phyloP scores from a whole-genome alignment of 1,140 invertebrate genomes.

The Tigriopus japonicus region DNA sequence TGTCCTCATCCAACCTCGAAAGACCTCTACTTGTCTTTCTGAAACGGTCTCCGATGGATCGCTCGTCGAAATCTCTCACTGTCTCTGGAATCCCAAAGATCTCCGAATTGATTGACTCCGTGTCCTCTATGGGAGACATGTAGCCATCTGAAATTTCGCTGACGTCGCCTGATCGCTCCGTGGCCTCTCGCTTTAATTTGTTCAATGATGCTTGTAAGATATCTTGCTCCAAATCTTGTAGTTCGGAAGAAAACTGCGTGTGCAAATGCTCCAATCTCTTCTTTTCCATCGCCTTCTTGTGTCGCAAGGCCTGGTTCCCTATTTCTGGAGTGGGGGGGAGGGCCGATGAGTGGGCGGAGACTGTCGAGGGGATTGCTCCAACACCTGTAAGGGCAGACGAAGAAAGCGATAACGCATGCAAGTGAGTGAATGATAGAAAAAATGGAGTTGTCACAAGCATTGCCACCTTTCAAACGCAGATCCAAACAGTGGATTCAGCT shows the following conservation, averaged over 20 bases:
- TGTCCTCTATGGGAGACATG: not conserved
- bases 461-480: too few relatives aligned
- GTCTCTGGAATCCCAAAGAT: not conserved
- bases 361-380: too few relatives aligned
- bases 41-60: not conserved
- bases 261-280: too few relatives aligned
- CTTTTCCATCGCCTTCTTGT: too few relatives aligned
- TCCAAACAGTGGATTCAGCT: too few relatives aligned
- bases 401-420: too few relatives aligned
- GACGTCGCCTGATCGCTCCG: not conserved
- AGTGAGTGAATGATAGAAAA: too few relatives aligned
- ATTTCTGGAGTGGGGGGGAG: too few relatives aligned
- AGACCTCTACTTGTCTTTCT: not conserved
- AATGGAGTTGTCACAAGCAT: too few relatives aligned
- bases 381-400: too few relatives aligned
- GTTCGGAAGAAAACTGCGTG: not conserved
- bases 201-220: not conserved
- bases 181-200: not conserved
- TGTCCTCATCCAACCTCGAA: not conserved
- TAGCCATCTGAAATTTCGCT: slow-evolving; percentile 9
- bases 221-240: not conserved
- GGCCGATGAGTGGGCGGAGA: too few relatives aligned
- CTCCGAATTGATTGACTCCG: slow-evolving; percentile 2
- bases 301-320: too few relatives aligned
- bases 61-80: not conserved